Evolutionary conservation across 2,113 vertebrate species (phyloP), one percentile per base, ranked within the genome.

Genomic region (Plotosus lineatus): DNA sequence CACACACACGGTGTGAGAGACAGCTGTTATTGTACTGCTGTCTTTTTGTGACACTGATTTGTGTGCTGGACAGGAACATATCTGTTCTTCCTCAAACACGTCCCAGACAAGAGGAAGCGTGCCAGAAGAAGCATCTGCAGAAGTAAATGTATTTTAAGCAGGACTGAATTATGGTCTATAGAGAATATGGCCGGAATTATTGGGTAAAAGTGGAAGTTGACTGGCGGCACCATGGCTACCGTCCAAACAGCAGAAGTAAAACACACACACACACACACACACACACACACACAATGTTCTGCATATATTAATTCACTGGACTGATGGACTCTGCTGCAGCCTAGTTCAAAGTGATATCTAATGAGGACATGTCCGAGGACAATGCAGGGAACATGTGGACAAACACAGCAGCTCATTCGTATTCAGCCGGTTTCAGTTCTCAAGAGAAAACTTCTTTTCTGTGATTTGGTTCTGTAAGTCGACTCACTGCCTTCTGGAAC

Each of bases 51-150:
- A 42, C 40, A 42, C 84, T 61, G 76, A 85, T 82, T 75, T 65
- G 72, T 55, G 19, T 14, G 36, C 66, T 42, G 68, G 65, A 71
- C 60, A 60, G n/a, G 60, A n/a, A 76, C n/a, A 23, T 28, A 63
- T 81, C 78, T 78, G 78, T 61, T 81, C 65, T 71, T 40, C 44
- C 71, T 85, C 83, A 83, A 75, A 80, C 48, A 38, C 44, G 68
- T 60, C 42, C 66, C 26, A 48, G 28, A 77, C 55, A 31, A n/a
- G 38, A 40, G 33, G 44, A 65, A 53, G 63, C 19, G 65, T 9
- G 48, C 58, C 61, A 36, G 56, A 21, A 14, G 51, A 40, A 28
- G 11, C 21, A 28, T 31, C 48, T 79, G 63, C 38, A 69, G 51
- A 36, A 53, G 44, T 40, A 44, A 17, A 31, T 58, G 56, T 73